These are phyloP conservation scores for Ochropacha duplaris DNA, from an alignment of 2,888 invertebrate genomes.

Conservation along the genomic window DNA sequence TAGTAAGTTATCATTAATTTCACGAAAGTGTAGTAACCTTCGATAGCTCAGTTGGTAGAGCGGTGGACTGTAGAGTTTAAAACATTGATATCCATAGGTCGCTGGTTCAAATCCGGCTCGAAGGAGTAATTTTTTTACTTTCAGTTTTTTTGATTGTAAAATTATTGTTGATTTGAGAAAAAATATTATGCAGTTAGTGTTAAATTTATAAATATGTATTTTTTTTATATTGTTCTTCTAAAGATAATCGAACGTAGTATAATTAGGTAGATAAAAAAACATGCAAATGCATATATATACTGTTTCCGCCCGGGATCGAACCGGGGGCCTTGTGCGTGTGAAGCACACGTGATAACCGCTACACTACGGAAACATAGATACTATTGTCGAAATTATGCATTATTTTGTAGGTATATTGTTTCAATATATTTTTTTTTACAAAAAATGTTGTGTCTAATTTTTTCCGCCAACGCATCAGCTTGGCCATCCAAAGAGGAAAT, in stretches of 20 bases:
- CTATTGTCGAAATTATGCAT: conserved; percentile 18
- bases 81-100: conserved; percentile 76
- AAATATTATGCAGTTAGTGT: too few relatives aligned
- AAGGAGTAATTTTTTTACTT: conserved; percentile 53
- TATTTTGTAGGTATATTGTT: too few relatives aligned
- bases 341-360: conserved; percentile 92
- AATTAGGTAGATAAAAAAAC: not conserved
- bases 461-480: too few relatives aligned
- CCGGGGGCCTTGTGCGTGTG: conserved; percentile 90
- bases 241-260: too few relatives aligned
- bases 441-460: too few relatives aligned
- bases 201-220: too few relatives aligned
- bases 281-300: not conserved
- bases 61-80: conserved; percentile 79
- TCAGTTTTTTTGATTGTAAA: conserved; percentile 1
- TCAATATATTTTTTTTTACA: too few relatives aligned
- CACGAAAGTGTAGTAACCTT: conserved; percentile 31
- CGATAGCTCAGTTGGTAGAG: conserved; percentile 85
- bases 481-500: too few relatives aligned
- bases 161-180: too few relatives aligned
- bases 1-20: conserved; percentile 34
- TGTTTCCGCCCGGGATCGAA: conserved; percentile 88
- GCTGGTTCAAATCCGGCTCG: conserved; percentile 84
- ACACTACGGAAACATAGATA: conserved; percentile 85
- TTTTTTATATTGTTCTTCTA: too few relatives aligned